These are phyloP conservation scores for Linnaemya tessellans DNA, from an alignment of 2,888 invertebrate genomes.

Conservation along the genomic window DNA sequence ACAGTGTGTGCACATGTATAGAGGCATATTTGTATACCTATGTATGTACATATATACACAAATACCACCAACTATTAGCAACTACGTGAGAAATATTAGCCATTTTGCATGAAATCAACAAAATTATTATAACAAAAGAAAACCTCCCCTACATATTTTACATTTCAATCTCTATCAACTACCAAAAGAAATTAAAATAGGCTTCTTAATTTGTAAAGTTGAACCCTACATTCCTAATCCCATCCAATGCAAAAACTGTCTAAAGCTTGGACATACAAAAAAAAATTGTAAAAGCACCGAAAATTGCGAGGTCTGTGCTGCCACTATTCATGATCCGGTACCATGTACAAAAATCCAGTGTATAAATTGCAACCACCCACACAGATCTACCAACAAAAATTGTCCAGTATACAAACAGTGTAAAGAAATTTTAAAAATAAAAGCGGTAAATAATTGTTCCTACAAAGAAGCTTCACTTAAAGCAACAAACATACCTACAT, in stretches of 20 bases:
- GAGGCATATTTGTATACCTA: too few relatives aligned
- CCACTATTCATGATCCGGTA: not conserved
- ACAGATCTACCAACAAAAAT: not conserved
- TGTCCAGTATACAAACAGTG: not conserved
- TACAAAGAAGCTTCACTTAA: too few relatives aligned
- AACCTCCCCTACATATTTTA: not conserved
- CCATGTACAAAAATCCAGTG: not conserved
- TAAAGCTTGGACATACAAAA: not conserved
- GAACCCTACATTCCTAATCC: not conserved
- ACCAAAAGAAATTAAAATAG: not conserved
- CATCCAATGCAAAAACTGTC: not conserved
- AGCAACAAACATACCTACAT: too few relatives aligned
- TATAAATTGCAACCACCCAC: not conserved
- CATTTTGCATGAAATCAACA: too few relatives aligned
- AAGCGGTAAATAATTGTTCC: too few relatives aligned
- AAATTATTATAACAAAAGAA: too few relatives aligned
- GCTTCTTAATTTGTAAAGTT: not conserved
- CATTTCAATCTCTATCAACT: not conserved
- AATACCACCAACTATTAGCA: too few relatives aligned
- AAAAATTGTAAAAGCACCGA: not conserved
- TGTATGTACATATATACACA: too few relatives aligned
- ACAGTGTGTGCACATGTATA: too few relatives aligned
- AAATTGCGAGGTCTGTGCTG: not conserved
- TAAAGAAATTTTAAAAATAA: too few relatives aligned
- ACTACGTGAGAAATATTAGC: too few relatives aligned